Conservation (phyloP, 1,140 invertebrate species). For the Drosophila pruinosa region DNA sequence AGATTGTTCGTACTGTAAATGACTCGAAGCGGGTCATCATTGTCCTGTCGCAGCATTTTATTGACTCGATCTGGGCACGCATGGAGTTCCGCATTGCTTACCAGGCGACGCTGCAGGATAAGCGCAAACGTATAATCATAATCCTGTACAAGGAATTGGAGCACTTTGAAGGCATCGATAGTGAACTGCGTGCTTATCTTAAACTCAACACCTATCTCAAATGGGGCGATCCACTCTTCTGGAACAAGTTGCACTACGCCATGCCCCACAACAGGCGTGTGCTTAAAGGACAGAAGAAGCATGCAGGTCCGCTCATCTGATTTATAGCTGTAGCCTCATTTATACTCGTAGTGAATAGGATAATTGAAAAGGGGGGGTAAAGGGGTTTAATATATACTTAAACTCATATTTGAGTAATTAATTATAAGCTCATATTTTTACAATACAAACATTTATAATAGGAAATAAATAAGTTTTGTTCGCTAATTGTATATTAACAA, state of each 20-base stretch:
- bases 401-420: not conserved
- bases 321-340: not conserved
- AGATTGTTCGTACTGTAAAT: constrained; percentile 91
- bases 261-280: constrained; percentile 83
- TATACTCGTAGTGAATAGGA: constrained; percentile 8
- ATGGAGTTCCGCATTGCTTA: constrained; percentile 93
- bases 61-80: constrained; percentile 92
- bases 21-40: constrained; percentile 92
- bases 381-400: not conserved
- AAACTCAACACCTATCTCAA: constrained; percentile 93
- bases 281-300: constrained; percentile 70
- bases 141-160: constrained; percentile 90
- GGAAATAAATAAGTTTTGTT: not conserved
- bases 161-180: constrained; percentile 86
- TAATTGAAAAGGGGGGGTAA: not conserved
- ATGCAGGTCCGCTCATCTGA: constrained; percentile 62
- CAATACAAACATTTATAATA: too few species aligned
- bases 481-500: not conserved
- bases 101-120: constrained; percentile 88
- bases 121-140: constrained; percentile 89
- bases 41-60: constrained; percentile 91
- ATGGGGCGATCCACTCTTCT: constrained; percentile 93
- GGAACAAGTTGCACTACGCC: constrained; percentile 91
- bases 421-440: not conserved
- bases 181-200: constrained; percentile 90